Conservation (phyloP, 1,140 invertebrate species). For the Monochamus saltuarius region DNA sequence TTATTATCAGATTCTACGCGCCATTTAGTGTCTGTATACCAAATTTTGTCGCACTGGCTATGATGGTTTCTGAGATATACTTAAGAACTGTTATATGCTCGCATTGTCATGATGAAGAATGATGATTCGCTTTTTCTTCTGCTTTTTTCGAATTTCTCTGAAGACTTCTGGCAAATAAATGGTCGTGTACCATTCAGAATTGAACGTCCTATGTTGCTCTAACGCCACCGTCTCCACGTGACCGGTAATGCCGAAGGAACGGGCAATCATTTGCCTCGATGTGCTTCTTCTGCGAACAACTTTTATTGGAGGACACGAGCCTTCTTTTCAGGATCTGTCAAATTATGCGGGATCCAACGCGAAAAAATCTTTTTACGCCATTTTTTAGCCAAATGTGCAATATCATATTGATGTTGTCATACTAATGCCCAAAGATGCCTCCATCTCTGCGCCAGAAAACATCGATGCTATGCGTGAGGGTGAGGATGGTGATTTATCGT, state of each 20-base stretch:
- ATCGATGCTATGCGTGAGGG: too few species aligned
- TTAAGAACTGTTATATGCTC: too few species aligned
- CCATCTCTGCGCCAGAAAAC: too few species aligned
- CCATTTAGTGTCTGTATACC: too few species aligned
- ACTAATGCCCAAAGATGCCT: not conserved
- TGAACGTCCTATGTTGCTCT: not conserved
- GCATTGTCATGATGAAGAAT: not conserved
- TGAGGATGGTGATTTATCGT: too few species aligned
- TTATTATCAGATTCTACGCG: too few species aligned
- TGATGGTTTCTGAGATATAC: too few species aligned
- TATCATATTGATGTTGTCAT: not conserved
- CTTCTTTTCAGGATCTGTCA: too few species aligned
- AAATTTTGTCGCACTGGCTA: too few species aligned
- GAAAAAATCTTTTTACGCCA: not conserved
- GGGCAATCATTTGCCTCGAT: constrained; percentile 40
- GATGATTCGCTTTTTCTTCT: too few species aligned
- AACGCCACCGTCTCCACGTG: not conserved
- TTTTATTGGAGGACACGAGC: too few species aligned
- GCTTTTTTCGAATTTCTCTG: not conserved
- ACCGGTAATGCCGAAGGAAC: constrained; percentile 36
- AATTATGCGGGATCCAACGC: not conserved
- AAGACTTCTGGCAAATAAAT: not conserved
- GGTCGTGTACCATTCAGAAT: constrained; percentile 2
- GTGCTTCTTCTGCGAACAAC: constrained; percentile 41
- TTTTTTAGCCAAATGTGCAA: not conserved